A percentile compares a stretch with the other conserved stretches of the same genome.
These are phyloP conservation scores for Nanger granti DNA, from an alignment of 2,113 vertebrate genomes.

Conservation along the genomic window DNA sequence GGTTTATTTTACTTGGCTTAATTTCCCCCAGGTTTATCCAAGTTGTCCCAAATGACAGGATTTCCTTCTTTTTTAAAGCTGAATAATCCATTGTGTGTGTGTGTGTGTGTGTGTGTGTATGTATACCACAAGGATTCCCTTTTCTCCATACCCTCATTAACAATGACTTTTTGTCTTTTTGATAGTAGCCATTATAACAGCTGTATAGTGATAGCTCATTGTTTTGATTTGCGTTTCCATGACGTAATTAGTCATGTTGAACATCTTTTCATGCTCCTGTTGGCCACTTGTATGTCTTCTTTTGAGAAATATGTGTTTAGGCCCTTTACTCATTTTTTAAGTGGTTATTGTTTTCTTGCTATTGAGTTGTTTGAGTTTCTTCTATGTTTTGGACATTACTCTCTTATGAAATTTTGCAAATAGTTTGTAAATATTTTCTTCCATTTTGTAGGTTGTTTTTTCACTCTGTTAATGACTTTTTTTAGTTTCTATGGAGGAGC, in stretches of 20 bases:
- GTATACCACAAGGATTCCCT: not conserved
- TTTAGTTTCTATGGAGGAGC: too few relatives aligned
- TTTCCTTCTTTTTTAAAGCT: not conserved
- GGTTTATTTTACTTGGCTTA: not conserved
- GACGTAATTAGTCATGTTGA: not conserved
- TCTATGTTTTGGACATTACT: not conserved
- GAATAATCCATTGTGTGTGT: not conserved
- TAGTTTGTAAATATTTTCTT: not conserved
- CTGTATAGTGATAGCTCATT: not conserved
- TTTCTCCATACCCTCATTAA: not conserved
- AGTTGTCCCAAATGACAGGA: not conserved
- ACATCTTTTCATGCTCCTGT: not conserved
- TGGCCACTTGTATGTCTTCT: not conserved
- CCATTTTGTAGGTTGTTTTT: not conserved
- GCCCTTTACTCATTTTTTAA: not conserved
- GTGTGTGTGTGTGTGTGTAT: not conserved
- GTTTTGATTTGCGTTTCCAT: not conserved
- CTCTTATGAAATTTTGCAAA: not conserved
- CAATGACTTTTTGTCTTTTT: not conserved
- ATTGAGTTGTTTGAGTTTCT: not conserved
- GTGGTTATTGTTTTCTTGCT: not conserved
- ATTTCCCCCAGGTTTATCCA: too few relatives aligned
- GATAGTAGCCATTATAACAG: not conserved
- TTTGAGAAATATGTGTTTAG: not conserved
- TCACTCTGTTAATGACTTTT: not conserved